Evolutionary conservation across 1,140 invertebrate species (phyloP), one percentile per base, ranked within the genome.

Genomic region (Drosophila nasuta): DNA sequence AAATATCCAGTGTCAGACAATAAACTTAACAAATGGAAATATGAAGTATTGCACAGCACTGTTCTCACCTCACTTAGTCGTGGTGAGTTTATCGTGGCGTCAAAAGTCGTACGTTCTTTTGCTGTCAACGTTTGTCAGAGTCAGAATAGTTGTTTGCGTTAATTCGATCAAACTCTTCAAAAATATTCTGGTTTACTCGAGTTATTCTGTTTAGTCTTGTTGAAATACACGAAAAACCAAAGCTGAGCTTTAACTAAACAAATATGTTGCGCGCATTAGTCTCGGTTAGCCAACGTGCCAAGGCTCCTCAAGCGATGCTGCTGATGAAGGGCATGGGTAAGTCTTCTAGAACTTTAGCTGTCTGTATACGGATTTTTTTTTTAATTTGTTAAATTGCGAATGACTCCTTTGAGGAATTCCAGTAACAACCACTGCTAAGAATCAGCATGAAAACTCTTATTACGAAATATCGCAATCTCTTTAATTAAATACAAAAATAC

Each of bases 81-180:
- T 52, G 63, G 54, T 45, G 64, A 67, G 10, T 59, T 45, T 67
- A 5, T 35, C 5, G 4, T 11, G 5, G 15, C n/a, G 5, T 59
- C 15, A 38, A 20, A 59, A 52, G n/a, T 52, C 35, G 38, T 57
- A 41, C 41, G 1, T 62, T 56, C 57, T 56, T 69, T 74, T 69
- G 38, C 71, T 69, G 71, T 74, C 65, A 74, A 28, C 57, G 30
- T 74, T 74, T 56, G 49, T 62, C 7, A 3, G 46, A 62, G 49
- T 49, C 51, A 13, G 71, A 46, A 33, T 56, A 7, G n/a, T 30
- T 13, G 33, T 41, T 69, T 48, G 5, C 6, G 11, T n/a, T 8
- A 66, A 17, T 46, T 54, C n/a, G 33, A 46, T 30, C 25, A 56
- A 28, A 30, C 45, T 48, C 38, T 60, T 20, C 43, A 41, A 5